Conservation (phyloP, 2,113 vertebrate genomes). For the Podocnemis expansa region DNA sequence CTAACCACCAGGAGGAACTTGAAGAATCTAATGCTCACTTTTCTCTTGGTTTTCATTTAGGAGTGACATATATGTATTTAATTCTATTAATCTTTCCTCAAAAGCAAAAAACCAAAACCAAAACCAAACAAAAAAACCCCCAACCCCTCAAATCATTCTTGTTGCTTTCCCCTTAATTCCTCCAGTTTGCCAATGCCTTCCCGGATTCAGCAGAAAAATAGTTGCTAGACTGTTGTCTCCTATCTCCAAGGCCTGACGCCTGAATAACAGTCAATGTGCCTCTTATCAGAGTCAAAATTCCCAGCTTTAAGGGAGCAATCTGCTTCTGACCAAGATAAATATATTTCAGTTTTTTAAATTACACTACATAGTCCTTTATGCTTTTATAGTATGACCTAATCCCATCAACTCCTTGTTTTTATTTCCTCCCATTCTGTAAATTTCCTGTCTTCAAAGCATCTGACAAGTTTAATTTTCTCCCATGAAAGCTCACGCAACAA, state of each 20-base stretch:
- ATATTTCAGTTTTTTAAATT: not conserved
- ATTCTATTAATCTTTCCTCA: not conserved
- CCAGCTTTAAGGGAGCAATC: not conserved
- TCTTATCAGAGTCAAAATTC: constrained; percentile 30
- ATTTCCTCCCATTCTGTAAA: no score
- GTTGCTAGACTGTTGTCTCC: constrained; percentile 21
- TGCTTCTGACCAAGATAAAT: not conserved
- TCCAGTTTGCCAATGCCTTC: constrained; percentile 31
- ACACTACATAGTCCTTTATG: not conserved
- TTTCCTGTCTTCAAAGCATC: no score
- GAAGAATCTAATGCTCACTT: not conserved
- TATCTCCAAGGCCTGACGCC: constrained; percentile 23
- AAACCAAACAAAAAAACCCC: no score
- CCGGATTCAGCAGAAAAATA: not conserved
- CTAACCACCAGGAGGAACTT: not conserved
- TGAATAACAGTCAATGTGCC: not conserved
- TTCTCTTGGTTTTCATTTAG: not conserved
- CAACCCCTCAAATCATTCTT: not conserved
- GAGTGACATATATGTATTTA: not conserved
- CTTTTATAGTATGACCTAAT: no score
- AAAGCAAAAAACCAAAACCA: not conserved
- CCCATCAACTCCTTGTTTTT: no score
- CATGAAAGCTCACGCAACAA: no score
- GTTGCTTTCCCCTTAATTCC: constrained; percentile 23
- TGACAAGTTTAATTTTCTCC: no score